Evolutionary conservation across 2,797 vertebrate genomes (phyloP).

Genomic region (Propithecus deckenii): DNA sequence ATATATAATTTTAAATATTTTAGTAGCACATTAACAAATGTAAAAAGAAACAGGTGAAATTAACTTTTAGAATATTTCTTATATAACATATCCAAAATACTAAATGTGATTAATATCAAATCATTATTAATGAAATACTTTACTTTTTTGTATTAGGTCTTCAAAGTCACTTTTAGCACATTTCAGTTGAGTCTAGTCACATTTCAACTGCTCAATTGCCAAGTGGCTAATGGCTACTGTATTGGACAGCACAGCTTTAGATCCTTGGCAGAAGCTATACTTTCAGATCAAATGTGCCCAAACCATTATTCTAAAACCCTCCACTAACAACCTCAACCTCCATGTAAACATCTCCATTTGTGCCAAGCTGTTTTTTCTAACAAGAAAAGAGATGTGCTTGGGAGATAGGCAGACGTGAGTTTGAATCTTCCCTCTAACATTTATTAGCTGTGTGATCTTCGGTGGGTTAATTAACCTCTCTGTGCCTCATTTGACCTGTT

Average conservation of each 20-base stretch:
- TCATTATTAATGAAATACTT: neutral
- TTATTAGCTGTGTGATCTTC: neutral
- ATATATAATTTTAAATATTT: neutral
- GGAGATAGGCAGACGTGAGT: neutral
- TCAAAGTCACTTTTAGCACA: neutral
- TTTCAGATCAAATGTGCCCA: neutral
- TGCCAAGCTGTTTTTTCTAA: neutral
- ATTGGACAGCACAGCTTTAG: neutral
- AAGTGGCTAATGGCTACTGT: neutral
- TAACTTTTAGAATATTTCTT: neutral
- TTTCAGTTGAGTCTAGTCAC: neutral
- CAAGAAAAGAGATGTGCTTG: neutral
- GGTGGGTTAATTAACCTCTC: neutral
- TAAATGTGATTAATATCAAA: neutral
- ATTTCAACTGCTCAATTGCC: neutral
- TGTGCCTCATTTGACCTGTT: neutral
- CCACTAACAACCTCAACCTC: neutral
- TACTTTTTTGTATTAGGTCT: neutral
- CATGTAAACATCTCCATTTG: neutral
- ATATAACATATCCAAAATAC: neutral
- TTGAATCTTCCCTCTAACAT: neutral
- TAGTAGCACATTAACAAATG: neutral
- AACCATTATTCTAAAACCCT: neutral
- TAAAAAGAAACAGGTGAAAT: slow-evolving; percentile 18
- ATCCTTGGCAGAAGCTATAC: neutral